Percentiles rank a stretch among this genome's conserved stretches.
These are phyloP conservation scores for Gadopsis bispinosus DNA, from an alignment of 2,797 vertebrate genomes.

Conservation along the genomic window DNA sequence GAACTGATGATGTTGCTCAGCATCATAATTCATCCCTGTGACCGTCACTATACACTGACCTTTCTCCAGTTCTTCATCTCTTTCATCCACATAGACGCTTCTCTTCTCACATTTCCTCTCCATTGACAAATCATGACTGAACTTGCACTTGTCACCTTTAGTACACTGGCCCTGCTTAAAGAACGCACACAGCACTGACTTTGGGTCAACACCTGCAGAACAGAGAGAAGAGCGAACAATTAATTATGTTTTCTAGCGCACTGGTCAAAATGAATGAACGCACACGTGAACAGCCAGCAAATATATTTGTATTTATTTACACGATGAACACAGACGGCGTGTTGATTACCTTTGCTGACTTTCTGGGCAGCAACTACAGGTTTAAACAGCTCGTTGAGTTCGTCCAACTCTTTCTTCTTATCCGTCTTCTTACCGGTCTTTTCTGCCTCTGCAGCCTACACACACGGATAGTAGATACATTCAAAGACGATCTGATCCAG, in stretches of 20 bases:
- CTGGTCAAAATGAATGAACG: not conserved
- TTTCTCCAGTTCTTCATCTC: conserved; percentile 97
- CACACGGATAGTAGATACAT: not conserved
- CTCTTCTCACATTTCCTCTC: conserved; percentile 97
- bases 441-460: conserved; percentile 85
- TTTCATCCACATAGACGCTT: conserved; percentile 94
- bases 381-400: conserved; percentile 98
- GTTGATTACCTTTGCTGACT: conserved; percentile 93
- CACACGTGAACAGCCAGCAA: not conserved
- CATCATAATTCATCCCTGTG: not conserved
- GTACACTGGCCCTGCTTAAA: conserved; percentile 99
- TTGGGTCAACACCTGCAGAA: conserved; percentile 93
- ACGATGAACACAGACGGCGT: not conserved
- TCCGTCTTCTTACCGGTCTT: conserved; percentile 91
- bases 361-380: conserved; percentile 96
- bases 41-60: conserved; percentile 63
- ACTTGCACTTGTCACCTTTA: conserved; percentile 99
- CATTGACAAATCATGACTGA: conserved; percentile 95
- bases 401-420: conserved; percentile 96
- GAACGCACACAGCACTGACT: conserved; percentile 98
- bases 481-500: not conserved
- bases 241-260: not conserved
- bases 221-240: not conserved
- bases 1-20: no score
- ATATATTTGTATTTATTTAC: not conserved